Percentiles rank a stretch among this genome's conserved stretches.
Conservation (phyloP, 2,888 invertebrate species). For the Lasioglossum zephyrum region DNA sequence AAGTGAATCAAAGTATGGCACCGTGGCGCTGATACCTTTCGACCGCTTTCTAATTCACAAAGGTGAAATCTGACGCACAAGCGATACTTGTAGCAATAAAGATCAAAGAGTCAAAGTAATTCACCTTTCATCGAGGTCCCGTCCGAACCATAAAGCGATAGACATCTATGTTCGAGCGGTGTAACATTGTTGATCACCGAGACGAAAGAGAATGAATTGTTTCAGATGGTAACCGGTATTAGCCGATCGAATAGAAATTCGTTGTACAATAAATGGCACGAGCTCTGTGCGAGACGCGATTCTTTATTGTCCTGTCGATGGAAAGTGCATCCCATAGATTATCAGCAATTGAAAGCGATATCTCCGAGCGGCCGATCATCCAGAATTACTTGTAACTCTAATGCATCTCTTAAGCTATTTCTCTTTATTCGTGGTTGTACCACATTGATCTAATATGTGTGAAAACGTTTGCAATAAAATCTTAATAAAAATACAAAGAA, state of each 20-base stretch:
- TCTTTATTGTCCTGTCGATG: slow-evolving; percentile 27
- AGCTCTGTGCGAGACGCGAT: neutral
- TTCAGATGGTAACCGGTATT: slow-evolving; percentile 25
- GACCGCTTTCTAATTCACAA: slow-evolving; percentile 13
- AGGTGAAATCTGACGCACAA: neutral
- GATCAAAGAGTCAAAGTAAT: slow-evolving; percentile 21
- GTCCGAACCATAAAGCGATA: slow-evolving; percentile 16
- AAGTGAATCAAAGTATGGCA: neutral
- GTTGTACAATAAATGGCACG: slow-evolving; percentile 28
- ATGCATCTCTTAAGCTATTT: too few relatives aligned
- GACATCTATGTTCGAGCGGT: slow-evolving; percentile 18
- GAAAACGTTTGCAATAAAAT: too few relatives aligned
- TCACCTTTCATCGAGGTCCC: slow-evolving; percentile 2
- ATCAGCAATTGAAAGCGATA: slow-evolving; percentile 23
- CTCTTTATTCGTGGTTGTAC: too few relatives aligned
- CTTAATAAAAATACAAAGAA: too few relatives aligned
- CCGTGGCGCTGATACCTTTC: neutral
- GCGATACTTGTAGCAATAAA: slow-evolving; percentile 24
- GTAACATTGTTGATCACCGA: slow-evolving; percentile 25
- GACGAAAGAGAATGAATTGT: slow-evolving; percentile 9
- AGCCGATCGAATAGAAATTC: slow-evolving; percentile 19
- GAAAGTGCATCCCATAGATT: slow-evolving; percentile 24
- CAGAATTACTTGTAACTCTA: neutral
- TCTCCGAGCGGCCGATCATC: slow-evolving; percentile 17
- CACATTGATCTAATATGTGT: too few relatives aligned